phyloP scores from a whole-genome alignment of 1,140 invertebrate genomes.

The Drosophila pseudoananassae region DNA sequence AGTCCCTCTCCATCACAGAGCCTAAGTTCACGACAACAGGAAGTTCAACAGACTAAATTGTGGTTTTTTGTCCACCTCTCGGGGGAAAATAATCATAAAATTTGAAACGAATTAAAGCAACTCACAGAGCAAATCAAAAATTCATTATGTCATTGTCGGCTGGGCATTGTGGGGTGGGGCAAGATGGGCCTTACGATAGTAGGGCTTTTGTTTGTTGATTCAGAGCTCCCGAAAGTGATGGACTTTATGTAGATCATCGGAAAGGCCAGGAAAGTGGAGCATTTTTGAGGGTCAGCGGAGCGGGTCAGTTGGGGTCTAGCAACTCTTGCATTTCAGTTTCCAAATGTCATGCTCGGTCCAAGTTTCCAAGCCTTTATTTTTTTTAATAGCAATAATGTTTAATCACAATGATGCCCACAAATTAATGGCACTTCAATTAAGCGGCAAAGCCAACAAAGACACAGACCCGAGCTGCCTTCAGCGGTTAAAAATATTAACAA shows the following conservation, averaged over 20 bases:
- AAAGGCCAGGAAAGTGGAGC: background rate
- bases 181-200: constrained; percentile 17
- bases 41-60: constrained; percentile 59
- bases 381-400: constrained; percentile 69
- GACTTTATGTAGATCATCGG: constrained; percentile 58
- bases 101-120: constrained; percentile 32
- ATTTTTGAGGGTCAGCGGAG: constrained; percentile 60
- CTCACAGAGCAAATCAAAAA: constrained; percentile 18
- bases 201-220: background rate
- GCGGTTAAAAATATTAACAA: constrained; percentile 18
- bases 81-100: constrained; percentile 50
- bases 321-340: constrained; percentile 38
- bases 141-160: constrained; percentile 34
- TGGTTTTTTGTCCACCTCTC: constrained; percentile 24
- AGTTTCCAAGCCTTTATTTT: constrained; percentile 18
- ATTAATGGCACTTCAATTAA: constrained; percentile 78
- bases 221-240: constrained; percentile 21
- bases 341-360: constrained; percentile 26
- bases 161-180: background rate
- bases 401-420: constrained; percentile 80
- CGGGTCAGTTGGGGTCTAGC: constrained; percentile 55
- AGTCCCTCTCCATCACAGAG: background rate
- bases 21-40: constrained; percentile 50
- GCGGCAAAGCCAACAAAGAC: constrained; percentile 15
- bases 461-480: background rate